Base-by-base conservation (phyloP, 2,888 invertebrate species). In the Acleris cristana region DNA sequence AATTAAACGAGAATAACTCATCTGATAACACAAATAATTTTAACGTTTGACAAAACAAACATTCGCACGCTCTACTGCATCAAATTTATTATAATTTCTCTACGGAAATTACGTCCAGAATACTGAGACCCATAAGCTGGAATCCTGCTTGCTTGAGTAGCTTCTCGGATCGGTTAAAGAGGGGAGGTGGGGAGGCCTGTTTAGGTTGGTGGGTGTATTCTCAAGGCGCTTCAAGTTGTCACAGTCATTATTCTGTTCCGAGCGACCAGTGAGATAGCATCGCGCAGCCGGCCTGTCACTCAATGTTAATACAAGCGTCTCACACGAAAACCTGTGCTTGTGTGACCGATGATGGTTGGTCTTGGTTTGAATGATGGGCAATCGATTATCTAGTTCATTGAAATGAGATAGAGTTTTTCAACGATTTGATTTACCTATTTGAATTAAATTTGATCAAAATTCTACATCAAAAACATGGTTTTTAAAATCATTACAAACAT, bases 161-260 rank as follows among this genome's bases (percentile, higher is more conserved):
- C 19, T 65, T 26, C 51, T 64, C 49, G 51, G 5, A 14, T 26
- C n/a, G 51, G 40, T 45, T 68, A 3, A 16, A 12, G 48, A 56
- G 40, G 63, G 62, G 71, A 26, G 45, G 53, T n/a, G 19, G 40
- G 21, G 34, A 67, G 68, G 51, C 59, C 69, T 44, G 44, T 10
- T 62, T 65, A 63, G 30, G 23, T 49, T 70, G 69, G 71, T 64
- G 69, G 78, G 76, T 75, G 48, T 70, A 71, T 75, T 72, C 74
- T 75, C 74, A 78, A 82, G 84, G 82, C 78, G 80, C 76, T 77
- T 76, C 77, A 72, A 77, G 78, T 81, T 78, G 80, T 79, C 80
- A 77, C 76, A 77, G 78, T 85, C 82, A 84, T 87, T 87, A 87
- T 84, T 79, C 73, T 76, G 85, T 85, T 85, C 79, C 82, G 79